A percentile compares a stretch with the other conserved stretches of the same genome.
Evolutionary conservation across 2,113 vertebrate species (phyloP).

Genomic region (Abramis brama): DNA sequence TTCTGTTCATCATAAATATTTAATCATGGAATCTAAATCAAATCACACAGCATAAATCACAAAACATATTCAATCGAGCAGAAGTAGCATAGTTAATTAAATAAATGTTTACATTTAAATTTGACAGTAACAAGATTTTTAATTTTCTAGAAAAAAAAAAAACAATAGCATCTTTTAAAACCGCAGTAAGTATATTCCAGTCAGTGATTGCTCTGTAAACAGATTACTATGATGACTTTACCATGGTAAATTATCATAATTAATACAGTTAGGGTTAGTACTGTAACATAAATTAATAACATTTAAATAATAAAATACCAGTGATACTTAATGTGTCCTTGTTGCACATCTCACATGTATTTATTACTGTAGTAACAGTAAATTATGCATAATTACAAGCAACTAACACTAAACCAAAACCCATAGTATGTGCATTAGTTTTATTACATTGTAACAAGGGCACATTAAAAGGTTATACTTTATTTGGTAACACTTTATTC

Average conservation of each 20-base stretch:
- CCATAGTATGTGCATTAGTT: background rate
- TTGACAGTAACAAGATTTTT: background rate
- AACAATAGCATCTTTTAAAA: too few species aligned
- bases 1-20: background rate
- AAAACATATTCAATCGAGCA: background rate
- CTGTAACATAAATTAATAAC: too few species aligned
- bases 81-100: background rate
- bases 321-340: background rate
- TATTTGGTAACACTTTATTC: too few species aligned
- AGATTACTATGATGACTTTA: background rate
- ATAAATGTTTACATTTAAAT: background rate
- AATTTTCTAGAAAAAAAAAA: too few species aligned
- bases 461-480: background rate
- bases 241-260: too few species aligned
- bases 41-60: background rate
- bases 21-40: background rate
- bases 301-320: too few species aligned
- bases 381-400: background rate
- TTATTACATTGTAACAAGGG: background rate
- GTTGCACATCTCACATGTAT: background rate
- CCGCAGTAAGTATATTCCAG: too few species aligned
- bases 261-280: background rate
- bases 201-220: background rate
- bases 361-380: background rate
- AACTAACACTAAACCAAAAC: background rate